Evolutionary conservation across 1,140 invertebrate species (phyloP), one percentile per base, ranked within the genome.

Genomic region (Drosophila sechellia): DNA sequence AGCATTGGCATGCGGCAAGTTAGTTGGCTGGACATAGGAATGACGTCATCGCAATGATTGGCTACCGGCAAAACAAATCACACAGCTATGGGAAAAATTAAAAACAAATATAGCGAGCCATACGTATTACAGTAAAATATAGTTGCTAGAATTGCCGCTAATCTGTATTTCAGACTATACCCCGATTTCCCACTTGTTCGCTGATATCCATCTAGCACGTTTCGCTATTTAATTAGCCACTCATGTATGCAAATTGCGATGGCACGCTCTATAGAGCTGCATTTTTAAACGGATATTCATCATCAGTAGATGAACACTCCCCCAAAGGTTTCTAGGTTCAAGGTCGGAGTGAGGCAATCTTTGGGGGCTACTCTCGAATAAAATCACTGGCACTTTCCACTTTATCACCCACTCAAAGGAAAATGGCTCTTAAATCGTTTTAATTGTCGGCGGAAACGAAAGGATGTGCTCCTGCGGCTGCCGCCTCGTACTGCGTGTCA

Each of bases 181-280:
- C 12, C 31, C 15, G 25, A 25, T 43, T 39, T 27, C 6, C 17
- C 37, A 61, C 69, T 56, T 57, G 65, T 68, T 83, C 69, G 35
- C 59, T 53, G 83, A 87, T 87, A 87, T 55, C 61, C 48, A 83
- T 89, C 83, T 87, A 89, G 81, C 84, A 89, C 84, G 83, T 87
- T 79, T 83, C 63, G 71, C 79, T 56, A 46, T 86, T 87, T 72
- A 87, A 87, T 86, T 83, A 78, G 79, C 84, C 63, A 79, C 61
- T 68, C 59, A 59, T 60, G 83, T 79, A 83, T 79, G 84, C 76
- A 83, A 73, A 87, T 83, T 40, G 53, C 58, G 58, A 10, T 45
- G 61, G 65, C 75, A 72, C 61, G 64, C 46, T 45, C 34, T 43
- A 12, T 31, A 48, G 20, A 22, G n/a, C 31, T 15, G 37, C 15